Evolutionary conservation across 2,888 invertebrate species (phyloP), one percentile per base, ranked within the genome.

Genomic region (Alentia gelatinosa): DNA sequence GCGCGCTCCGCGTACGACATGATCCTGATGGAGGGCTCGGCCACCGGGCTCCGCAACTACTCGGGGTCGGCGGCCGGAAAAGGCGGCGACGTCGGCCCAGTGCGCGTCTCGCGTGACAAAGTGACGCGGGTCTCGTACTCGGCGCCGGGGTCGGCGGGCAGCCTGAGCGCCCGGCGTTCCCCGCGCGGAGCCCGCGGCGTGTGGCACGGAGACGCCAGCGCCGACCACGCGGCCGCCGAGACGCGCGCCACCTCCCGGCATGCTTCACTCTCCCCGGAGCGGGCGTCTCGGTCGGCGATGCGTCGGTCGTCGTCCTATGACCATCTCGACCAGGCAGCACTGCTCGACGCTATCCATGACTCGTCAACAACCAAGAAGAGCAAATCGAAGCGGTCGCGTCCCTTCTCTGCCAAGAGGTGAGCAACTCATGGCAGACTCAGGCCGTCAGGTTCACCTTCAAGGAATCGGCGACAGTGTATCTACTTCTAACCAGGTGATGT

Each of bases 21-120:
- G 86, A 86, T 86, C 47, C 86, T 86, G 47, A 86, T 26, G 15
- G 47, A 86, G 19, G 86, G 86, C 4, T 86, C 86, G 30, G 86
- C 86, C 26, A 42, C 86, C 1, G 86, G 86, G 1, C 50, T 86
- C 12, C 42, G 86, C 12, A 86, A 47, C 50, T 86, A 86, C 40
- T 12, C 26, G n/a, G 19, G 30, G 37, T n/a, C n/a, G n/a, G n/a
- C n/a, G n/a, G n/a, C n/a, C n/a, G n/a, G n/a, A n/a, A n/a, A n/a
- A 47, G 68, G 4, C 26, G n/a, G 4, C 15, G 68, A 68, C 30
- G 5, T 26, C 30, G 68, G 12, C 26, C 68, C 33, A 12, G 30
- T 30, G 30, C 68, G 68, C 68, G 4, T 12, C 12, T 12, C 35
- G 12, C 39, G 26, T 39, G 33, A 33, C 33, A 47, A 47, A 47